Conservation (phyloP, 2,797 vertebrate genomes). For the Schizothorax lantsangensis region DNA sequence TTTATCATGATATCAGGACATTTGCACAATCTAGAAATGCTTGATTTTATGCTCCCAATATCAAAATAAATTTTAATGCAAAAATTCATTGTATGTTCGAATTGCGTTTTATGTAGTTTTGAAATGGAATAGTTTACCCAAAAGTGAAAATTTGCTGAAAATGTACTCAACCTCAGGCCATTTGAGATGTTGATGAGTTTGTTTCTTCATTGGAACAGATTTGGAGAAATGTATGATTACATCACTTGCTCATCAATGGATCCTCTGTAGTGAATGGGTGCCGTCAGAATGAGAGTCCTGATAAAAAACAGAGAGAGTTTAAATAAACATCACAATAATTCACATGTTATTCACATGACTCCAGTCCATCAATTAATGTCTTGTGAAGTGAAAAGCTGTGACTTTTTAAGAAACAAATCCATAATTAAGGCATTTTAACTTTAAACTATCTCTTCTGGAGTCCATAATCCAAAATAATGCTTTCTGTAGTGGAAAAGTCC, state of each 20-base stretch:
- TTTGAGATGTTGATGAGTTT: background rate
- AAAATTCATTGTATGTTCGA: no score
- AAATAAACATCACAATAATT: background rate
- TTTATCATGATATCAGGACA: background rate
- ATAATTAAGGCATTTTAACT: background rate
- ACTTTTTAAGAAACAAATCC: background rate
- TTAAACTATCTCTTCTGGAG: background rate
- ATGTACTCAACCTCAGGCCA: no score
- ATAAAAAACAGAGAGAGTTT: background rate
- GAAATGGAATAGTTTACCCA: no score
- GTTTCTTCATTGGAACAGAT: background rate
- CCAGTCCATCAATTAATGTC: background rate
- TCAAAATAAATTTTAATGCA: no score
- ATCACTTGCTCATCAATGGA: background rate
- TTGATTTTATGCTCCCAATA: no score
- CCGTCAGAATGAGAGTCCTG: background rate
- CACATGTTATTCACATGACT: background rate
- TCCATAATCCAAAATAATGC: background rate
- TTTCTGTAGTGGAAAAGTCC: background rate
- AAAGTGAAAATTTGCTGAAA: no score
- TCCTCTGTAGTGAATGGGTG: background rate
- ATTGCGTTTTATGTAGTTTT: no score
- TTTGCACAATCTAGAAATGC: background rate
- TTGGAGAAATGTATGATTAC: background rate
- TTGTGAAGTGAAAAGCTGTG: background rate